phyloP scores from a whole-genome alignment of 2,113 vertebrate genomes.

The Limanda limanda region DNA sequence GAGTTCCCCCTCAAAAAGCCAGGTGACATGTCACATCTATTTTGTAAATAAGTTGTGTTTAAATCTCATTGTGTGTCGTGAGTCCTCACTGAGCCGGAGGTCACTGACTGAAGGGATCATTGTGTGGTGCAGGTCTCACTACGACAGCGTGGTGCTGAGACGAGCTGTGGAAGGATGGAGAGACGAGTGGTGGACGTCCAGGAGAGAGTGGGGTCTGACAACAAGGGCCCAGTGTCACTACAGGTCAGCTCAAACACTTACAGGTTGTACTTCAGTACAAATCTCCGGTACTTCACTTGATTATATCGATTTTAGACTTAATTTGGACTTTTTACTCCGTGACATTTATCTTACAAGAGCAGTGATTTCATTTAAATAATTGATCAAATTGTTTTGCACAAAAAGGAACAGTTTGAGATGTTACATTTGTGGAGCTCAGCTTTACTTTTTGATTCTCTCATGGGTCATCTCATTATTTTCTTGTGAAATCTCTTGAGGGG shows the following conservation, averaged over 20 bases:
- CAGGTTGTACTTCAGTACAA: not conserved
- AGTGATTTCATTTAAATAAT: too few relatives aligned
- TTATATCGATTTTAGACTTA: not conserved
- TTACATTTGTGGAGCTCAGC: too few relatives aligned
- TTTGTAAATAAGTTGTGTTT: not conserved
- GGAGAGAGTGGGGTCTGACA: constrained; percentile 85
- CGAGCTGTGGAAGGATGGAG: constrained; percentile 85
- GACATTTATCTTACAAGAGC: not conserved
- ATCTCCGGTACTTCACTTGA: not conserved
- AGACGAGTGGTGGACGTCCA: constrained; percentile 87
- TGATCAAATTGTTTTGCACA: too few relatives aligned
- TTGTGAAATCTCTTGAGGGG: too few relatives aligned
- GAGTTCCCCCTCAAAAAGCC: constrained; percentile 85
- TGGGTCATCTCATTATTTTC: too few relatives aligned
- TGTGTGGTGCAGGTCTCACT: constrained; percentile 78
- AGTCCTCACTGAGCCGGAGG: too few relatives aligned
- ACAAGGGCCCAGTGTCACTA: constrained; percentile 88
- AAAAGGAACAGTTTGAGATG: too few relatives aligned
- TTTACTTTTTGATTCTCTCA: too few relatives aligned
- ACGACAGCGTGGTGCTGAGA: constrained; percentile 74
- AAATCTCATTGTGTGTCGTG: not conserved
- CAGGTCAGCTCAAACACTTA: constrained; percentile 77
- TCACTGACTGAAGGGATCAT: not conserved
- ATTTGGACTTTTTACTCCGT: not conserved
- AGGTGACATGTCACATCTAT: constrained; percentile 77